Base-by-base conservation (phyloP, 35 echinoderm and acorn worm species). In the Apostichopus californicus region DNA sequence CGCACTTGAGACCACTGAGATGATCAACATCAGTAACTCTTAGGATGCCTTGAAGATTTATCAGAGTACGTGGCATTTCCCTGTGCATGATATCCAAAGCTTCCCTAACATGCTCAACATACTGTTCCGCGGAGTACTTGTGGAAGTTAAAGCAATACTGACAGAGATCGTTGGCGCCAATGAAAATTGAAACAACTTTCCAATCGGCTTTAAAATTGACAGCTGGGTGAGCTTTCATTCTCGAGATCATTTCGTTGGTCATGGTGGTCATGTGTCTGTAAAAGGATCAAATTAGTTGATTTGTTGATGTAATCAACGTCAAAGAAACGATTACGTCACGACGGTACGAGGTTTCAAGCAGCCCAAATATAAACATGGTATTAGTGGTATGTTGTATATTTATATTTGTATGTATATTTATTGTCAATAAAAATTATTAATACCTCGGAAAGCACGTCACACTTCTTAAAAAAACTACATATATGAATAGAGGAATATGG, bases 111-210 rank as follows among this genome's bases (percentile, higher is more conserved):
- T 90, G 71, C 55, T 55, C 11, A 5, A 90, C 80, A 61, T 88
- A 94, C 18, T 90, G 59, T 9, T 90, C 78, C 9, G 88, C 87
- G 0, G 88, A 75, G 54, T 80, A 83, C 12, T 90, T 82, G 15
- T 91, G 89, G 11, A 79, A 91, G 73, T 94, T 91, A 17, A 90
- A 53, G 25, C 87, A 85, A 20, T 82, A 94, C 54, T 84, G 64
- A 46, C 93, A 94, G n/a, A 94, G 79, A 18, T 94, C 93, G 68
- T 94, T 94, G n/a, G 54, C 80, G 25, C 93, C 93, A n/a, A 94
- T 91, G 66, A 94, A 91, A 17, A 91, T 55, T 17, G 93, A 84
- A 10, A 94, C 93, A 8, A 94, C 26, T 78, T 94, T 94, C 93
- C 93, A 94, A 26, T 94, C 93, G 5, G 81, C 64, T 11, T 94